A percentile compares a stretch with the other conserved stretches of the same genome.
phyloP scores from a whole-genome alignment of 2,113 vertebrate species.

The Rissa tridactyla region DNA sequence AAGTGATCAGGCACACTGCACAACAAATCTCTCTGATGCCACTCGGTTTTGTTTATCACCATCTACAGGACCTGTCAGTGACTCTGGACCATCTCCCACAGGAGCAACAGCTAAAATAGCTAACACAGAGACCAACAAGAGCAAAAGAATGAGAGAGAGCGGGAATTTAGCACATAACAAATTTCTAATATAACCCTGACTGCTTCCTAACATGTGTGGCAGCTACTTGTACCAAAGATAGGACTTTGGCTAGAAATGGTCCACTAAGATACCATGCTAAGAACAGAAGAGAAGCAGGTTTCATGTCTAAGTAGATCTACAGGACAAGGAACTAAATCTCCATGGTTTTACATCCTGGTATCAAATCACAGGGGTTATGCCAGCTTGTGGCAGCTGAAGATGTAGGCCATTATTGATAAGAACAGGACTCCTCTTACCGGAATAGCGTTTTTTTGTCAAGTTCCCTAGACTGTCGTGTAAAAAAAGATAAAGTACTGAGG shows the following conservation, averaged over 20 bases:
- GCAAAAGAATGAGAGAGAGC: background rate
- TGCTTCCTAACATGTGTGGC: background rate
- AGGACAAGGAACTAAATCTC: background rate
- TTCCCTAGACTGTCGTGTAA: background rate
- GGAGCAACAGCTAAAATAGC: background rate
- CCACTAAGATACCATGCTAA: background rate
- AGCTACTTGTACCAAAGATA: background rate
- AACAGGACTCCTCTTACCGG: background rate
- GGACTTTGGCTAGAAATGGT: background rate
- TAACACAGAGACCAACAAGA: background rate
- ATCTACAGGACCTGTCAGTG: background rate
- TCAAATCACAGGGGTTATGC: background rate
- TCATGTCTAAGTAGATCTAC: background rate
- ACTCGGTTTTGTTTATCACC: background rate
- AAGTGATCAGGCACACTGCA: background rate
- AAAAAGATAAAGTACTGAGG: background rate
- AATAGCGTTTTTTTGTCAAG: background rate
- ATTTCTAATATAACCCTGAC: background rate
- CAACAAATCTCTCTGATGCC: background rate
- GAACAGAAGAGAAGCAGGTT: background rate
- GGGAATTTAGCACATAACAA: background rate
- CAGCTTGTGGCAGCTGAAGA: background rate
- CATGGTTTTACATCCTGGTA: background rate
- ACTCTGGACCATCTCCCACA: background rate
- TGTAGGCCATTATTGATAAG: background rate